Conservation (phyloP, 2,113 vertebrate species). For the Apodemus sylvaticus region DNA sequence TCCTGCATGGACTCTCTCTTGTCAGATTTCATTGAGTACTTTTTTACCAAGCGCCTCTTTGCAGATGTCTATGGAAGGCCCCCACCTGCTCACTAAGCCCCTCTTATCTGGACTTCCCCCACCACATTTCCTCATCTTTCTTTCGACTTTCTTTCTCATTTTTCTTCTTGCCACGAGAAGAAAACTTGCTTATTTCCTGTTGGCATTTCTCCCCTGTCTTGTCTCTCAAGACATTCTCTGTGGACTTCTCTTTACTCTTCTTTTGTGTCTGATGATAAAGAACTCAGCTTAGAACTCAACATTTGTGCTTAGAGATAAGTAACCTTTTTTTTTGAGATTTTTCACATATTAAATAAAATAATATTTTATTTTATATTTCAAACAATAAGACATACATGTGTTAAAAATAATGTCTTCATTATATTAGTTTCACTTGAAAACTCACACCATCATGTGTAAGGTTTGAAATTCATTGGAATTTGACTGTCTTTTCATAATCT, state of each 20-base stretch:
- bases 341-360: too few relatives aligned
- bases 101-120: neutral
- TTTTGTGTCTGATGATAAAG: neutral
- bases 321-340: neutral
- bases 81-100: neutral
- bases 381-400: neutral
- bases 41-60: neutral
- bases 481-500: neutral
- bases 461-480: neutral
- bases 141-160: neutral
- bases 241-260: neutral
- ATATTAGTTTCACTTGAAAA: neutral
- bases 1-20: neutral
- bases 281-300: neutral
- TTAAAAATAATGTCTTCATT: neutral
- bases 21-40: neutral
- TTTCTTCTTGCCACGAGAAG: neutral
- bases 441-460: neutral
- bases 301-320: neutral
- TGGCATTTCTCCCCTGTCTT: neutral
- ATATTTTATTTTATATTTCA: too few relatives aligned
- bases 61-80: neutral
- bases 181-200: neutral
- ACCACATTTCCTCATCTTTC: neutral
- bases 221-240: neutral